Percentiles rank a stretch among this genome's conserved stretches.
These are phyloP conservation scores for Aphelinus atriplicis DNA, from an alignment of 1,140 invertebrate species.

Conservation along the genomic window DNA sequence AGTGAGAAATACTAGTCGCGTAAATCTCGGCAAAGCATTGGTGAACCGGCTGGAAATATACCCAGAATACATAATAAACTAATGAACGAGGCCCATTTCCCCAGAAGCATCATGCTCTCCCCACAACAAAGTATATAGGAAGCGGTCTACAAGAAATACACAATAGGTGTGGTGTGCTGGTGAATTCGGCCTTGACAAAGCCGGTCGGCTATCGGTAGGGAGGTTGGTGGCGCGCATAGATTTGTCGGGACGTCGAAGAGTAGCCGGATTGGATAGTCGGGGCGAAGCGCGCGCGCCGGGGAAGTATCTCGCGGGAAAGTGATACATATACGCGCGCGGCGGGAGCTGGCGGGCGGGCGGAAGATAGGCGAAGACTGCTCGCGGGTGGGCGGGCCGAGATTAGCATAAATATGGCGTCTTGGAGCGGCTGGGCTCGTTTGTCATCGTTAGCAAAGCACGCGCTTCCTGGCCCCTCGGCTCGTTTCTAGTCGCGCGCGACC, in stretches of 20 bases:
- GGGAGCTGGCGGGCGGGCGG: not conserved
- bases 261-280: not conserved
- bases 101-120: no score
- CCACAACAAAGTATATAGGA: no score
- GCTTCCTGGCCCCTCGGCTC: slow-evolving; percentile 56
- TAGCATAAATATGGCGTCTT: slow-evolving; percentile 68
- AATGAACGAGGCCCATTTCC: no score
- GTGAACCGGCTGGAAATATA: no score
- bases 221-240: no score
- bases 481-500: slow-evolving; percentile 50
- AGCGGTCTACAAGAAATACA: no score
- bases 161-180: no score
- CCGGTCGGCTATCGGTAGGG: no score
- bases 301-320: slow-evolving; percentile 6
- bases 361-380: slow-evolving; percentile 25
- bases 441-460: slow-evolving; percentile 68
- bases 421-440: slow-evolving; percentile 59
- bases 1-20: no score
- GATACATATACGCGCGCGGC: slow-evolving; percentile 9
- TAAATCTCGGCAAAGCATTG: no score
- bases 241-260: not conserved
- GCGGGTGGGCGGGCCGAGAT: slow-evolving; percentile 48
- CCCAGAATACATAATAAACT: no score
- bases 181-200: no score
- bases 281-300: not conserved